Evolutionary conservation across 2,888 invertebrate species (phyloP), one percentile per base, ranked within the genome.

Genomic region (Petrolisthes cinctipes): DNA sequence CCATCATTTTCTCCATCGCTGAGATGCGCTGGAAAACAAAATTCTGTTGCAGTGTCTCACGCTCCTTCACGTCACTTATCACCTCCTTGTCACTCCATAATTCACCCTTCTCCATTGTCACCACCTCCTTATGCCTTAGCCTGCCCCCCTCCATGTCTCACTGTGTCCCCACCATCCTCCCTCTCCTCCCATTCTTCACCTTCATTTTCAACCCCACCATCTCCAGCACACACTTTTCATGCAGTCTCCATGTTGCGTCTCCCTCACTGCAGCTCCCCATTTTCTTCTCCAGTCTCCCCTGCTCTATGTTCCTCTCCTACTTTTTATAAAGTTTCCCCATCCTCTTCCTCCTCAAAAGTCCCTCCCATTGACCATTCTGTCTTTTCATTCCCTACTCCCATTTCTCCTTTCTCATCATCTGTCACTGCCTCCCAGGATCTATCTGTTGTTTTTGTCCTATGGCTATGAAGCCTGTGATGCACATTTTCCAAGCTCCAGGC

Each of bases 301-400:
- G 1, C 37, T 37, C n/a, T 76, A 9, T 76, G 54, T 76, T 6
- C 76, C 76, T 9, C 51, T 76, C 37, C 37, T 37, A 37, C 37
- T 37, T 37, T 37, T 37, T 37, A 37, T 37, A 37, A 37, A 37
- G 37, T 37, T 37, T 37, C 37, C 37, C 37, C 37, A 37, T 37
- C 37, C 54, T 56, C 79, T 56, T 56, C 56, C 56, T 37, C 54
- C 20, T 37, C 73, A 3, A 37, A 37, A 37, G 37, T 68, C 3
- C 37, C 37, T 37, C 37, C 37, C 37, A 37, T 37, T 37, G 37
- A 2, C 61, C 17, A 61, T 17, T 61, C 61, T 11, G 61, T 75
- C 75, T 75, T 75, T 75, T 37, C 75, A n/a, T 75, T 75, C 75
- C 20, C 20, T 80, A n/a, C 56, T 51, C 17, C 80, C 53, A 7